Conservation (phyloP, 2,113 vertebrate genomes). For the Alces alces region DNA sequence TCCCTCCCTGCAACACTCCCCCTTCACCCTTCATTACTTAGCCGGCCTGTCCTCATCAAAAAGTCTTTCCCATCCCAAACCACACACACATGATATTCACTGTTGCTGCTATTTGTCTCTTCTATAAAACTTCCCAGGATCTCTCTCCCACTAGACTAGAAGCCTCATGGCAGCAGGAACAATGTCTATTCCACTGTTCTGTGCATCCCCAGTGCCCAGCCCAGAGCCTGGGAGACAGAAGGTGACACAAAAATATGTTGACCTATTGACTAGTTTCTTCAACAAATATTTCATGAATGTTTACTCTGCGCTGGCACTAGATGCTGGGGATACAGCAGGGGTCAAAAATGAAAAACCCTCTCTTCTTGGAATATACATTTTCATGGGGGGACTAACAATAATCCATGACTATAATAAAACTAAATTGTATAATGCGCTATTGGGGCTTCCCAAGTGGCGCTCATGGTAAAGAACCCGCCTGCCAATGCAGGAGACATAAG, state of each 20-base stretch:
- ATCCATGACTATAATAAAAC: background rate
- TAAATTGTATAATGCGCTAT: background rate
- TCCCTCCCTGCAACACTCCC: background rate
- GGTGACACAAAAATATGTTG: background rate
- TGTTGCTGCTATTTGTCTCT: background rate
- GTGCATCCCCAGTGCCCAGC: background rate
- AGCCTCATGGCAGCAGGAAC: background rate
- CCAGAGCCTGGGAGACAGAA: background rate
- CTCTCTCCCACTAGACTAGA: background rate
- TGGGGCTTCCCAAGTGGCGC: background rate
- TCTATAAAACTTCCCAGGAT: background rate
- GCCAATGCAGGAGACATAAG: background rate
- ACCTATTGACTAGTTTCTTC: background rate
- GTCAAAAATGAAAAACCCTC: background rate
- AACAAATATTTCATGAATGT: background rate
- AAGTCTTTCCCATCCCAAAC: background rate
- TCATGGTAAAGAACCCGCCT: background rate
- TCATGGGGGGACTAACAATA: background rate
- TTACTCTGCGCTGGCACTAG: background rate
- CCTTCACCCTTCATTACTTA: background rate
- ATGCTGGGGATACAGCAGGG: background rate
- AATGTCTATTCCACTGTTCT: background rate
- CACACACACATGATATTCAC: background rate
- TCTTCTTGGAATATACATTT: background rate
- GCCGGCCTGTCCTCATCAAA: background rate